phyloP scores from a whole-genome alignment of 1,140 invertebrate species.

The Ruditapes philippinarum region DNA sequence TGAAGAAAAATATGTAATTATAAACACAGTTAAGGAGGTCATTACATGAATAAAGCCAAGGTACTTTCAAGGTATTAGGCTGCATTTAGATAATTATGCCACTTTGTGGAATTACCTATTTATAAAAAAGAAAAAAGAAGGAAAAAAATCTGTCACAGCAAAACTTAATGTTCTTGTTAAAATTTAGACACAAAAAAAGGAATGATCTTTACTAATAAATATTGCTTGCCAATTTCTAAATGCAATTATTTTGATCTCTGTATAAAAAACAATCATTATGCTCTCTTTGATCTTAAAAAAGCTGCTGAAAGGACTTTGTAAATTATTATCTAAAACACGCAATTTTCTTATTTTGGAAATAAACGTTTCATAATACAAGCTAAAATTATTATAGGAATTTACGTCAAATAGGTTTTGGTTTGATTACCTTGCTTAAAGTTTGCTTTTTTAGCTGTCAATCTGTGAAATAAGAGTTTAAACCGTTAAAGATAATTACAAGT shows the following conservation, averaged over 20 bases:
- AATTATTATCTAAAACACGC: background rate
- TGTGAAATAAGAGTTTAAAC: background rate
- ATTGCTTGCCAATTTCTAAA: background rate
- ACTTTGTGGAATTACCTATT: slow-evolving; percentile 34
- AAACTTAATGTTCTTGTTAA: background rate
- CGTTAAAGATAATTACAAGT: background rate
- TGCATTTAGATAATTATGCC: slow-evolving; percentile 32
- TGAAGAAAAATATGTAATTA: background rate
- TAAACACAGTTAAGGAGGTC: background rate
- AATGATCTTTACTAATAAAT: slow-evolving; percentile 20
- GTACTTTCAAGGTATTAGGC: background rate
- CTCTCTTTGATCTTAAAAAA: slow-evolving; percentile 37
- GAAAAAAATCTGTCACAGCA: background rate
- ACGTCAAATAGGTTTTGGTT: slow-evolving; percentile 5
- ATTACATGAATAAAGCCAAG: slow-evolving; percentile 16
- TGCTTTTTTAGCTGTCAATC: slow-evolving; percentile 6
- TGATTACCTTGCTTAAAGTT: background rate
- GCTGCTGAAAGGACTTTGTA: background rate
- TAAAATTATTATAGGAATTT: background rate
- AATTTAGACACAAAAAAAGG: slow-evolving; percentile 4
- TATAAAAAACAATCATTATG: background rate
- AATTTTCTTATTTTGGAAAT: slow-evolving; percentile 10
- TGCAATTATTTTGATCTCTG: slow-evolving; percentile 6
- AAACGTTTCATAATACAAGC: background rate
- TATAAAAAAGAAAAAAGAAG: background rate